Evolutionary conservation across 1,140 invertebrate genomes (phyloP).

Genomic region (Stenopsyche tienmushanensis): DNA sequence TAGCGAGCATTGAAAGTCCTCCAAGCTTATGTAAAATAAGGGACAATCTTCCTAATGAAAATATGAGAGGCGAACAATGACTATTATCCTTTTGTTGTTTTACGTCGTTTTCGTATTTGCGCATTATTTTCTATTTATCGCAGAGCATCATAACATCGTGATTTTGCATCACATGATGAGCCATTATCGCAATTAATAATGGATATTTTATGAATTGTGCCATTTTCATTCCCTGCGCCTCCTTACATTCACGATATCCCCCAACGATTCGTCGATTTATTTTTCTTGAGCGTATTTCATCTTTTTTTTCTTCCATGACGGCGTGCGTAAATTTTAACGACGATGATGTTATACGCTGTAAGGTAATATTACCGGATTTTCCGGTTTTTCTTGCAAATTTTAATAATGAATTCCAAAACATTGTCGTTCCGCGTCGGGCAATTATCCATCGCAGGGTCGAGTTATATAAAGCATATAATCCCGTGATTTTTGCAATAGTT

Average conservation of each 20-base stretch:
- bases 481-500: too few species aligned
- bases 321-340: constrained; percentile 25
- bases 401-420: constrained; percentile 9
- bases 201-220: too few species aligned
- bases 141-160: too few species aligned
- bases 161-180: too few species aligned
- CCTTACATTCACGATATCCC: too few species aligned
- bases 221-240: too few species aligned
- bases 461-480: too few species aligned
- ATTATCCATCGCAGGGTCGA: neutral
- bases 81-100: neutral
- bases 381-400: constrained; percentile 24
- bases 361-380: constrained; percentile 20
- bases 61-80: neutral
- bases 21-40: neutral
- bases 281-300: too few species aligned
- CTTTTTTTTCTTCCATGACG: constrained; percentile 12
- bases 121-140: too few species aligned
- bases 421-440: neutral
- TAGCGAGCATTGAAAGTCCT: neutral
- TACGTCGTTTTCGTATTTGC: too few species aligned
- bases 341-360: constrained; percentile 6
- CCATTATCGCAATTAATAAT: too few species aligned
- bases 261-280: too few species aligned
- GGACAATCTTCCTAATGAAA: neutral